Conservation (phyloP, 2,113 vertebrate species). For the Aldabrachelys gigantea region DNA sequence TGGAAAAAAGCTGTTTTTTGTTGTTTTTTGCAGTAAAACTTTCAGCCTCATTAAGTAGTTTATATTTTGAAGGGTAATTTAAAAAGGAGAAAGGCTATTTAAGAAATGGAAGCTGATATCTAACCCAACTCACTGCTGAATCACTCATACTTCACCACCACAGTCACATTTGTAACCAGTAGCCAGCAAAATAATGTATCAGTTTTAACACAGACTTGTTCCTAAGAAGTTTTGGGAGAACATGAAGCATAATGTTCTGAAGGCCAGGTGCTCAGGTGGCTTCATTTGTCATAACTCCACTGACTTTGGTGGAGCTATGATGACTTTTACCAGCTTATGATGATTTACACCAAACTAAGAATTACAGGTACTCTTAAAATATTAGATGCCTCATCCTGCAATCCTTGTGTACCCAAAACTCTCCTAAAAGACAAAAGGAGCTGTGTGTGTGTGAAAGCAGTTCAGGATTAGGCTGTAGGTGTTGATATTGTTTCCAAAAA, state of each 20-base stretch:
- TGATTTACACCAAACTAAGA: not conserved
- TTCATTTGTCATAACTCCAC: not conserved
- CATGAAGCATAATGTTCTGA: not conserved
- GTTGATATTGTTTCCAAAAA: not conserved
- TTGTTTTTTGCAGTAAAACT: not conserved
- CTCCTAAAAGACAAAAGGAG: rapidly evolving
- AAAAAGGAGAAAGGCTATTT: not conserved
- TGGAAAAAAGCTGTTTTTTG: not conserved
- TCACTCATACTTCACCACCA: not conserved
- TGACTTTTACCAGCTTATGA: no score
- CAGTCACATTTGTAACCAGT: not conserved
- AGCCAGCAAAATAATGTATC: not conserved
- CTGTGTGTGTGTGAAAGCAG: not conserved
- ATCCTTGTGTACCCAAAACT: not conserved
- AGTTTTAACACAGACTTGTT: not conserved
- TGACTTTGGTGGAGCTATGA: not conserved
- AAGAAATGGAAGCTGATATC: not conserved
- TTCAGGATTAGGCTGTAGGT: not conserved
- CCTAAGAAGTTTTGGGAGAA: not conserved
- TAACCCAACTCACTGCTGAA: not conserved
- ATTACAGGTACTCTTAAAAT: not conserved
- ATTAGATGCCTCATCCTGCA: not conserved
- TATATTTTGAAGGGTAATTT: not conserved
- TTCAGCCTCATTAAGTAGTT: not conserved
- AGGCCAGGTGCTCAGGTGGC: not conserved